Evolutionary conservation across 2,113 vertebrate genomes (phyloP).

Genomic region (Zapornia atra): DNA sequence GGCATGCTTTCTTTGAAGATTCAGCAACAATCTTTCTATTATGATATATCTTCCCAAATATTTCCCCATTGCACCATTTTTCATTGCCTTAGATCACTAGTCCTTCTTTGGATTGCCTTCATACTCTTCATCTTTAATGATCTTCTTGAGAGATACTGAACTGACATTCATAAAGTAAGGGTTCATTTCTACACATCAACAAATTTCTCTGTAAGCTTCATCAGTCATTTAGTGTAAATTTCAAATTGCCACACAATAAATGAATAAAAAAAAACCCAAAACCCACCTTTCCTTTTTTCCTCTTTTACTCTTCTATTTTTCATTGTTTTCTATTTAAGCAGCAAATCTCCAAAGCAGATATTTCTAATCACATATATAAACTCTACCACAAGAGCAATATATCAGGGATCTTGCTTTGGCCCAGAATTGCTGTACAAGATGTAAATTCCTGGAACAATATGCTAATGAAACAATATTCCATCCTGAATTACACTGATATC

Average conservation of each 20-base stretch:
- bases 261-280: background rate
- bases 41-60: background rate
- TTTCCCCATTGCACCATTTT: background rate
- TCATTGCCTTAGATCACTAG: background rate
- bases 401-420: background rate
- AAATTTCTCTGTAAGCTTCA: background rate
- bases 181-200: background rate
- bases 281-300: background rate
- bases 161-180: background rate
- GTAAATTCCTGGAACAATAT: background rate
- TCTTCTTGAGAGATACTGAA: background rate
- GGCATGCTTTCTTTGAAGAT: background rate
- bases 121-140: background rate
- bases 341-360: background rate
- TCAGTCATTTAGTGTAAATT: background rate
- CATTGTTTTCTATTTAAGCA: background rate
- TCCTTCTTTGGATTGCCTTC: background rate
- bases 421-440: background rate
- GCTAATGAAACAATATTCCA: background rate
- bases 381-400: background rate
- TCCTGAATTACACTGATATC: background rate
- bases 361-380: background rate
- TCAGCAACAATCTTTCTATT: background rate
- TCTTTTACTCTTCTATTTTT: background rate
- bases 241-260: background rate